These are phyloP conservation scores for Ptilorrhoa leucosticta DNA, from an alignment of 2,113 vertebrate genomes.

Conservation along the genomic window DNA sequence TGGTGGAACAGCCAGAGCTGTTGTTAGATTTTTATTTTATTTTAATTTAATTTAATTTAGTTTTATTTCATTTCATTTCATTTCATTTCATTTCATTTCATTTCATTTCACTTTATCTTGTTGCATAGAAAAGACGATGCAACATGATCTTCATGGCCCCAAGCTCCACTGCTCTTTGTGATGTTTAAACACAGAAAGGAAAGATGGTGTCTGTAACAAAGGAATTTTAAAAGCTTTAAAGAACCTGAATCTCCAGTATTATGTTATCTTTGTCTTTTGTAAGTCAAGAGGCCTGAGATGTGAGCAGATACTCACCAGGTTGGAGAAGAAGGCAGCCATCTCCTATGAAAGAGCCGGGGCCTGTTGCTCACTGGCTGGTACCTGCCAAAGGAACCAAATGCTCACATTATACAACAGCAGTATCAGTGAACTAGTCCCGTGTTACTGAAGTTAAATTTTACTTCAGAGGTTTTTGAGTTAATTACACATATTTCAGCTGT, in stretches of 20 bases:
- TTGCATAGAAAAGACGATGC: background rate
- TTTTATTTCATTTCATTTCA: background rate
- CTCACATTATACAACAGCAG: background rate
- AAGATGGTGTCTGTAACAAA: background rate
- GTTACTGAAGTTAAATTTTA: conserved; percentile 62
- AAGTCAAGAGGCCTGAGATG: background rate
- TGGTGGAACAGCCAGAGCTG: background rate
- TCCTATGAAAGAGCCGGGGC: background rate
- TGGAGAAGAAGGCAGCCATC: conserved; percentile 45
- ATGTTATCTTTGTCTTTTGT: background rate
- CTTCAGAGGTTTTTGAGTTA: conserved; percentile 36
- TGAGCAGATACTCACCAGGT: conserved; percentile 48
- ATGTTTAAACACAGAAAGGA: background rate
- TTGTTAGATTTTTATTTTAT: background rate
- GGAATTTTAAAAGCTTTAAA: background rate
- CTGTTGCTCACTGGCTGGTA: background rate
- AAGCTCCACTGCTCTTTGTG: background rate
- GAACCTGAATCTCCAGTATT: background rate
- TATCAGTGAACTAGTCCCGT: background rate
- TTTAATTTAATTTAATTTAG: background rate
- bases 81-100: background rate
- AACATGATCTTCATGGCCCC: background rate
- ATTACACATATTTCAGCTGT: conserved; percentile 7
- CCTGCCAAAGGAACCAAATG: background rate
- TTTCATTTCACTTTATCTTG: background rate